Base-by-base conservation (phyloP, 2,797 vertebrate species). In the Rhadinocentrus ornatus region DNA sequence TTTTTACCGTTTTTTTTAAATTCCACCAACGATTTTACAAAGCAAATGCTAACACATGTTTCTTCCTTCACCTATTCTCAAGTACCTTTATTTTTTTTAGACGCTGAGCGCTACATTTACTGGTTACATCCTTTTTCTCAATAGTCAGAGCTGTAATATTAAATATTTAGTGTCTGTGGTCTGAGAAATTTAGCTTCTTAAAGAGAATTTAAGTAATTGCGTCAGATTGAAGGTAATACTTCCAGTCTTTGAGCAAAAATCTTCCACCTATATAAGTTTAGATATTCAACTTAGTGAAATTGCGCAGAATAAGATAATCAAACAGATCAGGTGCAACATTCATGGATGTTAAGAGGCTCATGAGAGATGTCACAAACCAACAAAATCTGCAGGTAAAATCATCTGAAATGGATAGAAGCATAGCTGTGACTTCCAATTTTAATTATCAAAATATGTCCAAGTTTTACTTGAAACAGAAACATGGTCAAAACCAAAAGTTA, bases 161-260 rank as follows among this genome's bases (percentile, higher is more conserved):
- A 13, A 15, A 71, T 67, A 76, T 80, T 75, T 68, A 66, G 34
- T 26, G 3, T 0, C 37, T 27, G 52, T 50, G 67, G 66, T 77
- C 58, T 55, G 1, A 81, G 57, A 58, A 44, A 50, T 62, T 76
- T 15, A 16, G 74, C 32, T 80, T 56, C 71, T 67, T 73, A 67
- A 63, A 79, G 32, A 61, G 65, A 61, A 46, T n/a, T 4, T 44
- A 10, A n/a, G 44, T 18, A 46, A n/a, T 46, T 46, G 8, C 20
- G 2, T 46, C 44, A 46, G 20, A 46, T 18, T 44, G 16, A 18
- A 44, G 16, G 41, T 20, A 1, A 20, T 20, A 44, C 18, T 44
- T 44, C 20, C 1, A 44, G 41, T 6, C 35, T 35, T 37, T 41
- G 39, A 5, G 15, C 35, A 37, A 12, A 37, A 41, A 44, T 18